phyloP scores from a whole-genome alignment of 2,797 vertebrate species.

The Peromyscus eremicus region DNA sequence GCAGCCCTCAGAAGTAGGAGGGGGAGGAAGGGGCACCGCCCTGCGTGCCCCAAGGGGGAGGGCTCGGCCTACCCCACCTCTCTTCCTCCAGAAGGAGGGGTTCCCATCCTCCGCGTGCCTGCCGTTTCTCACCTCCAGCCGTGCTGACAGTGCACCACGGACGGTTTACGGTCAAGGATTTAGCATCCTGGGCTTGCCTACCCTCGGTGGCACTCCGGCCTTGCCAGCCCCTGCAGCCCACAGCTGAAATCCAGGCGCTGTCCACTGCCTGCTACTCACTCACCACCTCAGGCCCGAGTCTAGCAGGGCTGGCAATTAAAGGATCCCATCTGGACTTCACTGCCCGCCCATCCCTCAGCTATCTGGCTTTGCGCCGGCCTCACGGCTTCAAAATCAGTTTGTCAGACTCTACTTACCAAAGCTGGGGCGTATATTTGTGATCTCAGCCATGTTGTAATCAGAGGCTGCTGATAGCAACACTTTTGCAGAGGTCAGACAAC shows the following conservation, averaged over 20 bases:
- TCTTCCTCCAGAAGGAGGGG: constrained; percentile 68
- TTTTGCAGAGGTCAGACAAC: constrained; percentile 53
- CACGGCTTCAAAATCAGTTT: constrained; percentile 39
- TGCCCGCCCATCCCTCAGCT: background rate
- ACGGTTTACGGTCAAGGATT: constrained; percentile 38
- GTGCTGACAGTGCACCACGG: constrained; percentile 60
- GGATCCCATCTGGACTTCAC: background rate
- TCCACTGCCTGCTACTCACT: background rate
- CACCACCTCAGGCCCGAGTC: constrained; percentile 12
- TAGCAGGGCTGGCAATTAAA: background rate
- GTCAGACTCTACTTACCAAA: constrained; percentile 86
- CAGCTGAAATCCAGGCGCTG: constrained; percentile 21
- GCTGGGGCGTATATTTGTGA: constrained; percentile 87
- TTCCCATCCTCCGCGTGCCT: constrained; percentile 10
- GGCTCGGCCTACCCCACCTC: constrained; percentile 62
- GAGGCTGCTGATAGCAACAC: constrained; percentile 61
- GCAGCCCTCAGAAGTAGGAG: constrained; percentile 68
- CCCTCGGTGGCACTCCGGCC: background rate
- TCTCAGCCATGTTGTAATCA: constrained; percentile 88
- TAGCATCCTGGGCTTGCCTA: constrained; percentile 17
- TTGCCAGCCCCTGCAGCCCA: constrained; percentile 29
- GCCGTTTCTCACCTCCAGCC: constrained; percentile 46
- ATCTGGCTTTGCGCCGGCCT: background rate
- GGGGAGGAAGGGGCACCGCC: constrained; percentile 83
- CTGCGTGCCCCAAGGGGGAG: constrained; percentile 78